A percentile compares a stretch with the other conserved stretches of the same genome.
These are phyloP conservation scores for Ptilodon capucinus DNA, from an alignment of 2,888 invertebrate species.

Conservation along the genomic window DNA sequence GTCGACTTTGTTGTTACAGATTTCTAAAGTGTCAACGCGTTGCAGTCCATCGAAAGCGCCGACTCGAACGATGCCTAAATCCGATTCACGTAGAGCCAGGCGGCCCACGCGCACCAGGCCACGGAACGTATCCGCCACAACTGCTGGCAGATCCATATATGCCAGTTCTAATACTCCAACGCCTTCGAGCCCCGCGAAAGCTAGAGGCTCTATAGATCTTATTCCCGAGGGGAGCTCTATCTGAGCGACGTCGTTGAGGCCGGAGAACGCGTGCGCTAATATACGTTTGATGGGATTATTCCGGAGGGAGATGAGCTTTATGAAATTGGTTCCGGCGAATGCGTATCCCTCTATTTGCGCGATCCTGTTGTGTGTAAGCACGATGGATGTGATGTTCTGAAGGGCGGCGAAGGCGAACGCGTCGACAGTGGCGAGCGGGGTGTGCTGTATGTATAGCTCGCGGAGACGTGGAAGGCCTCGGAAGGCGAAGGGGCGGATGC, in stretches of 20 bases:
- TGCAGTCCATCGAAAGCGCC: conserved; percentile 90
- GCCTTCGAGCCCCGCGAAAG: conserved; percentile 91
- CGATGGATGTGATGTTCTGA: conserved; percentile 89
- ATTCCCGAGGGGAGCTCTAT: conserved; percentile 93
- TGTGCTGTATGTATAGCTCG: conserved; percentile 93
- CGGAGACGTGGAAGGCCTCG: conserved; percentile 90
- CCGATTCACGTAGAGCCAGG: conserved; percentile 91
- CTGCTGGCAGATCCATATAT: conserved; percentile 90
- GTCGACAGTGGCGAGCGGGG: conserved; percentile 90
- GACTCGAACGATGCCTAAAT: conserved; percentile 87
- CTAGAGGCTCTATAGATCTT: conserved; percentile 87
- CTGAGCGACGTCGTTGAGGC: conserved; percentile 91
- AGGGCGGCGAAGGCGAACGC: conserved; percentile 93
- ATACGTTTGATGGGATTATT: conserved; percentile 93
- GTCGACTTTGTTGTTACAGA: conserved; percentile 93
- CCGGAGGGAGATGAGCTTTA: conserved; percentile 90
- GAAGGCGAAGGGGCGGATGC: conserved; percentile 92
- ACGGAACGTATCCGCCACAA: conserved; percentile 88
- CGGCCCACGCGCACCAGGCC: conserved; percentile 89
- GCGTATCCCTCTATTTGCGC: conserved; percentile 88
- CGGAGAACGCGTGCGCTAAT: conserved; percentile 92
- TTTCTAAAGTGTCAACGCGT: conserved; percentile 87
- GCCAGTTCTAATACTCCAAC: conserved; percentile 91
- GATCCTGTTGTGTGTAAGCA: conserved; percentile 87
- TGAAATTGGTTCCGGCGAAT: conserved; percentile 93